Conservation (phyloP, 2,888 invertebrate genomes). For the Himalopsyche tibetana region DNA sequence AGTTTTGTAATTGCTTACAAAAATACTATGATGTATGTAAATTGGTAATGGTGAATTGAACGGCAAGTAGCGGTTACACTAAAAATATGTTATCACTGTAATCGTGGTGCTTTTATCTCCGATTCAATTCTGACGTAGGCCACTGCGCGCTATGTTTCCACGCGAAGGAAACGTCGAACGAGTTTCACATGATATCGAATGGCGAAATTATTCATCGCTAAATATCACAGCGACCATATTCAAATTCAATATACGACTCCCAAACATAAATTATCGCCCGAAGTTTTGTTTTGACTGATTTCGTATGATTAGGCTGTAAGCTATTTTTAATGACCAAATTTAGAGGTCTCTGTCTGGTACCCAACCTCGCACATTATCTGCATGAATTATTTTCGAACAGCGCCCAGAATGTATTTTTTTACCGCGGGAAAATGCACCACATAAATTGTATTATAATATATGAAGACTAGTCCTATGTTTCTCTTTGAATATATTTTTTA, state of each 20-base stretch:
- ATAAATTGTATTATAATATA: too few relatives aligned
- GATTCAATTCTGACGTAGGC: too few relatives aligned
- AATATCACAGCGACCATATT: neutral
- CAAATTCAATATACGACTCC: neutral
- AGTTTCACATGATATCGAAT: neutral
- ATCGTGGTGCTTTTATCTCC: too few relatives aligned
- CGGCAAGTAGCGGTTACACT: too few relatives aligned
- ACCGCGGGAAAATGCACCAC: too few relatives aligned
- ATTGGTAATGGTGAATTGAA: too few relatives aligned
- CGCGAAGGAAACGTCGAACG: neutral
- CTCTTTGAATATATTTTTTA: too few relatives aligned
- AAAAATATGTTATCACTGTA: too few relatives aligned
- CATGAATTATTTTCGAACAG: slow-evolving; percentile 5
- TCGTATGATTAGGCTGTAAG: slow-evolving; percentile 9
- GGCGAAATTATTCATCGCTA: neutral
- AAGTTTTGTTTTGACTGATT: neutral
- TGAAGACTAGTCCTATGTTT: too few relatives aligned
- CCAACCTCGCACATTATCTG: neutral
- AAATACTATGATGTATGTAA: too few relatives aligned
- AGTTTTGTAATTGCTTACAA: too few relatives aligned
- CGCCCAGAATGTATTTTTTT: neutral
- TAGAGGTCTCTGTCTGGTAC: neutral
- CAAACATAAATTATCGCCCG: too few relatives aligned
- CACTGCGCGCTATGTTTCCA: neutral
- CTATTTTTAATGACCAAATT: slow-evolving; percentile 26